Evolutionary conservation across 2,113 vertebrate species (phyloP).

Genomic region (Poecilia latipinna): DNA sequence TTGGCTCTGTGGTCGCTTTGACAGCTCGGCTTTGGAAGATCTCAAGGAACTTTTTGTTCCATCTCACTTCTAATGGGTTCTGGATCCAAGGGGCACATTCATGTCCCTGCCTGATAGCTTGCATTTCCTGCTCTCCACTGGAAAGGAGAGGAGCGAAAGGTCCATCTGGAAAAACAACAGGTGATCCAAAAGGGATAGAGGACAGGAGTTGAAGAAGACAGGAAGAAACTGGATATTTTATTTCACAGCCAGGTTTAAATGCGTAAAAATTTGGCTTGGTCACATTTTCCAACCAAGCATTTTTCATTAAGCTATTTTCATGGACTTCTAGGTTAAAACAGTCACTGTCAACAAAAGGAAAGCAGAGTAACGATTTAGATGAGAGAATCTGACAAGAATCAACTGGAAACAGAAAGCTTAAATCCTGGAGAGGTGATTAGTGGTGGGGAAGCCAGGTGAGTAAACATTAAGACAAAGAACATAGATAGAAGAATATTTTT

Average conservation of each 20-base stretch:
- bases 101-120: conserved; percentile 46
- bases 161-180: conserved; percentile 65
- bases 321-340: neutral
- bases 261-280: neutral
- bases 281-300: neutral
- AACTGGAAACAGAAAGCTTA: neutral
- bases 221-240: neutral
- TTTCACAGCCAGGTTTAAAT: neutral
- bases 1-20: conserved; percentile 40
- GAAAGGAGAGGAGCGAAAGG: conserved; percentile 57
- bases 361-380: neutral
- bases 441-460: neutral
- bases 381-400: neutral
- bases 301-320: neutral
- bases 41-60: conserved; percentile 43
- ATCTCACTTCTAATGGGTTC: conserved; percentile 49
- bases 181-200: conserved; percentile 34
- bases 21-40: conserved; percentile 33
- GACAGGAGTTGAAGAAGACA: conserved; percentile 18
- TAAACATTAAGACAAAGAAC: too few species aligned
- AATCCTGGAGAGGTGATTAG: neutral
- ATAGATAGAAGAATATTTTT: too few species aligned
- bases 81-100: conserved; percentile 37
- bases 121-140: conserved; percentile 54
- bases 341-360: neutral